Base-by-base conservation (phyloP, 2,113 vertebrate species). In the Motacilla alba region DNA sequence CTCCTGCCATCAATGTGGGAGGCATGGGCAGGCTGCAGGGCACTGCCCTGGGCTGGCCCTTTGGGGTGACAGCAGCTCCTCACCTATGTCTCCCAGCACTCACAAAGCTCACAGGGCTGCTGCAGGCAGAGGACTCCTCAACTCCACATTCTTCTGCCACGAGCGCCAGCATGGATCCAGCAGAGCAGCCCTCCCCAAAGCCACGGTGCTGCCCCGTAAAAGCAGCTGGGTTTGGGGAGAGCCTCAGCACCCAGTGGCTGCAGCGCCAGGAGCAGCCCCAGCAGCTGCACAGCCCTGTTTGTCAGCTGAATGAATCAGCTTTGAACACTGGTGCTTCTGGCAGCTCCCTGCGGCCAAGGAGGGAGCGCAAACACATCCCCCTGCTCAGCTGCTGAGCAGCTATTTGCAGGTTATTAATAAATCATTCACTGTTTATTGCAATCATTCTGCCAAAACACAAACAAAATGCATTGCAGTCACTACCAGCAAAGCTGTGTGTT, bases 121-220 rank as follows among this genome's bases (percentile, higher is more conserved):
- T 56, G 24, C 49, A 47, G 39, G 33, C 76, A 83, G 35, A 73
- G 41, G 41, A 11, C 33, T 58, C 58, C 58, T 30, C 10, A 53
- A 33, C 47, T 50, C 41, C 0, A 0, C 0, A 2, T 0, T 43
- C 4, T 31, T 10, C 62, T 79, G 52, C 80, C 15, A 4, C 0
- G 0, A 52, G 41, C 33, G 28, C 6, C 62, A 80, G 74, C n/a
- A 0, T 0, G 10, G 41, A 5, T 70, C 46, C 56, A 46, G 59
- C 53, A 59, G 44, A 50, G 49, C 18, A 55, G 17, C 4, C 20
- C 20, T 37, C 26, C 35, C 35, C 63, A 63, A 58, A 83, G 68
- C 31, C 30, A 1, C 0, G 0, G 27, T 2, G 14, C 70, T 2
- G 1, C n/a, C 55, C 60, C 0, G 0, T 4, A 30, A 21, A 12